phyloP scores from a whole-genome alignment of 2,113 vertebrate genomes.

The Athene cunicularia region DNA sequence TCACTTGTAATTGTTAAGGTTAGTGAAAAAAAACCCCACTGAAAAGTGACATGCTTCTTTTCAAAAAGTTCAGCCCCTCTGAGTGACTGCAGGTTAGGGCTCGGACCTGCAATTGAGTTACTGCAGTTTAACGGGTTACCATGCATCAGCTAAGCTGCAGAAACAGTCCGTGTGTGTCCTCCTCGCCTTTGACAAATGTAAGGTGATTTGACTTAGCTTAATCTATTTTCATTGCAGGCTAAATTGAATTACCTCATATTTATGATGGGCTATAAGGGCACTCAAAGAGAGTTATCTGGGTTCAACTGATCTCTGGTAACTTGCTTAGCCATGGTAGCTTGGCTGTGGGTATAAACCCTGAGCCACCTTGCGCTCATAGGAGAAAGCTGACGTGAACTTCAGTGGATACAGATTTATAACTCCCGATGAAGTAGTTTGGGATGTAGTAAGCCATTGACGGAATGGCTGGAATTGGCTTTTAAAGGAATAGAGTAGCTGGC shows the following conservation, averaged over 20 bases:
- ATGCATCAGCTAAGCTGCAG: conserved; percentile 38
- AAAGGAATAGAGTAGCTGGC: background rate
- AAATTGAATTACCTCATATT: conserved; percentile 70
- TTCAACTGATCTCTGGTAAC: conserved; percentile 54
- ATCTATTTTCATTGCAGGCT: conserved; percentile 66
- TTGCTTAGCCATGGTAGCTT: conserved; percentile 36
- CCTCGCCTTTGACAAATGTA: conserved; percentile 60
- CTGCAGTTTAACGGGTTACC: conserved; percentile 28
- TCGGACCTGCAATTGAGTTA: conserved; percentile 56
- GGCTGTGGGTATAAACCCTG: conserved; percentile 28
- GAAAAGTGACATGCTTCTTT: background rate
- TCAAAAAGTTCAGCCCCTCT: background rate
- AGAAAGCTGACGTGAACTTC: background rate
- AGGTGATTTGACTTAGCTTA: conserved; percentile 66
- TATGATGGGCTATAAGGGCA: conserved; percentile 56
- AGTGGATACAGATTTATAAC: background rate
- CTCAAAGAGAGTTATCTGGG: conserved; percentile 43
- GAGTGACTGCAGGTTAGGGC: conserved; percentile 24
- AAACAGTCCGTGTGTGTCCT: background rate
- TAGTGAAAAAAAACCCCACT: background rate
- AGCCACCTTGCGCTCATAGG: background rate
- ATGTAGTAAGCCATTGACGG: background rate
- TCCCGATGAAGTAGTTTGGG: background rate
- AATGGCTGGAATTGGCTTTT: conserved; percentile 26
- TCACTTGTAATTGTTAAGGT: background rate